Percentiles rank a stretch among this genome's conserved stretches.
Evolutionary conservation across 2,888 invertebrate genomes (phyloP).

Genomic region (Isotomurus palustris): DNA sequence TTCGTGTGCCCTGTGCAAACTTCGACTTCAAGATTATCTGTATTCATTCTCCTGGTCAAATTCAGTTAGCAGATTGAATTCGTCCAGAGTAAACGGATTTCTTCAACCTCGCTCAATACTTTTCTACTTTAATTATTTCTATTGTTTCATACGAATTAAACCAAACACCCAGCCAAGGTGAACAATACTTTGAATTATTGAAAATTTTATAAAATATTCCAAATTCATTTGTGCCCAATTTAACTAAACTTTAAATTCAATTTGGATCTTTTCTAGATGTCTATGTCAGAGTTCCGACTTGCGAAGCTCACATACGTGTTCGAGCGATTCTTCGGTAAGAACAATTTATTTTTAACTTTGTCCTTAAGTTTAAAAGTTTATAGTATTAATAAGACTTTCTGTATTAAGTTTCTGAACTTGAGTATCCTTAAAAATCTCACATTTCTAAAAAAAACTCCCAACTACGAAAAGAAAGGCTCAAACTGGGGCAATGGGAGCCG

Average conservation of each 20-base stretch:
- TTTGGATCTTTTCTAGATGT: slow-evolving; percentile 20
- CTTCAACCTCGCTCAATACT: slow-evolving; percentile 8
- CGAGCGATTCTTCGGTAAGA: slow-evolving; percentile 86
- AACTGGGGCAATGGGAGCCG: neutral
- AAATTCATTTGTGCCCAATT: no score
- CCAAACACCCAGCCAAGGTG: slow-evolving; percentile 2
- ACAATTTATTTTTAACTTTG: no score
- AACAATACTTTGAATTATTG: neutral
- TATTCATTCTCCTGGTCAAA: slow-evolving; percentile 21
- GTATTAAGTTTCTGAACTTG: no score
- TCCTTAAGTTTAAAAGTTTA: no score
- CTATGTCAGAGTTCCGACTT: slow-evolving; percentile 81
- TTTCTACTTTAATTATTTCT: neutral
- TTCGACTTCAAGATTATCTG: slow-evolving; percentile 18
- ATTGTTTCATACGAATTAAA: neutral
- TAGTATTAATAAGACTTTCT: no score
- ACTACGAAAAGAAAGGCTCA: no score
- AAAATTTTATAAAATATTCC: slow-evolving; percentile 5
- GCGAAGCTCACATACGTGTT: slow-evolving; percentile 86
- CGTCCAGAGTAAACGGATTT: slow-evolving; percentile 30
- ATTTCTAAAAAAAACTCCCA: no score
- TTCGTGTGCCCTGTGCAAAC: slow-evolving; percentile 1
- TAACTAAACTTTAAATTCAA: neutral
- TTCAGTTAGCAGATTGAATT: slow-evolving; percentile 36
- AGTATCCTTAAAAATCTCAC: no score